phyloP scores from a whole-genome alignment of 1,140 invertebrate species.

The Calephelis virginiensis region DNA sequence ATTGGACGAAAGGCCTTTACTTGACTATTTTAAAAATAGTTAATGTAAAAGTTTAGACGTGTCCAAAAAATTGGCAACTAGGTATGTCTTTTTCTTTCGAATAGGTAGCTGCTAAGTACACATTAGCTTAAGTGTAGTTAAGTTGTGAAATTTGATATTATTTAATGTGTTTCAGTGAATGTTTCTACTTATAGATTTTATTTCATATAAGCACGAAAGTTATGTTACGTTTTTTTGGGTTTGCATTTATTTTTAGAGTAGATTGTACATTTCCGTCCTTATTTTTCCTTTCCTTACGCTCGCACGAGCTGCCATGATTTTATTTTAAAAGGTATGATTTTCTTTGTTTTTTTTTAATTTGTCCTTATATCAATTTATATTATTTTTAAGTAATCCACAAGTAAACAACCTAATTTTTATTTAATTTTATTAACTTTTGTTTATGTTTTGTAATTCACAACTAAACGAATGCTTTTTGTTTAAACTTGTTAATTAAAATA shows the following conservation, averaged over 20 bases:
- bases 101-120: conserved; percentile 62
- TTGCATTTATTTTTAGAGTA: conserved; percentile 54
- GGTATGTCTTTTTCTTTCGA: conserved; percentile 24
- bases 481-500: too few species aligned
- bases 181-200: conserved; percentile 41
- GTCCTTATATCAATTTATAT: conserved; percentile 20
- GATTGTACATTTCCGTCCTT: conserved; percentile 56
- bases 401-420: not conserved
- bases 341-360: conserved; percentile 39
- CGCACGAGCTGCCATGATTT: conserved; percentile 60
- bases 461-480: too few species aligned
- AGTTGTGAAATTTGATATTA: conserved; percentile 63
- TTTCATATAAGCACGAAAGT: conserved; percentile 47
- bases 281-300: conserved; percentile 42
- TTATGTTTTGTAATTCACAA: not conserved
- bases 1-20: conserved; percentile 52
- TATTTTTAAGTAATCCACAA: conserved; percentile 5
- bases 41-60: conserved; percentile 43
- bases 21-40: conserved; percentile 73
- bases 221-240: conserved; percentile 53
- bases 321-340: conserved; percentile 62
- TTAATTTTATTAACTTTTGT: not conserved
- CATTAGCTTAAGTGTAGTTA: conserved; percentile 46
- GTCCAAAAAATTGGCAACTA: conserved; percentile 29
- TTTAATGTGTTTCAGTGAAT: conserved; percentile 52